phyloP scores from a whole-genome alignment of 2,888 invertebrate species.

The Thereva nobilitata region DNA sequence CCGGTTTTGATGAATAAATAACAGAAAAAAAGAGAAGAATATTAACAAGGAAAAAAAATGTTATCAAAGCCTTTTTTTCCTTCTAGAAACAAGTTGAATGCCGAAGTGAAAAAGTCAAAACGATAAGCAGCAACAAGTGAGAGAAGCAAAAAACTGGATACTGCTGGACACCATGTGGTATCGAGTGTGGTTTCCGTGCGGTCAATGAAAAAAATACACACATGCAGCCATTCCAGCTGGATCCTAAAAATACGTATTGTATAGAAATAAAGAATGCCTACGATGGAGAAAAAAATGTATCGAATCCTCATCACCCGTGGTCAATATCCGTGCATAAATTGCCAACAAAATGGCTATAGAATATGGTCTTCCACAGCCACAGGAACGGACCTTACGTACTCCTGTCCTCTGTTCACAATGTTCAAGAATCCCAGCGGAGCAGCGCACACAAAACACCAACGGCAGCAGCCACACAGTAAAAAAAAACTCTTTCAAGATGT shows the following conservation, averaged over 20 bases:
- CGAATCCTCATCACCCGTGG: constrained; percentile 18
- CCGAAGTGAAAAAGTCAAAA: constrained; percentile 34
- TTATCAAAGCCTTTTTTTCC: constrained; percentile 11
- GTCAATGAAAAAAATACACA: neutral
- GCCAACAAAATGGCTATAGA: neutral
- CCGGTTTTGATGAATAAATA: constrained; percentile 28
- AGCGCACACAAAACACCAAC: too few species aligned
- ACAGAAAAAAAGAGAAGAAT: constrained; percentile 16
- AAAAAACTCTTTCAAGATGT: too few species aligned
- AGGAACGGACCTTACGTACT: constrained; percentile 21
- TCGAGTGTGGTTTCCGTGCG: constrained; percentile 11
- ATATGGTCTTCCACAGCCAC: constrained; percentile 16
- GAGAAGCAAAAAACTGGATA: constrained; percentile 28
- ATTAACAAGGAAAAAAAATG: too few species aligned
- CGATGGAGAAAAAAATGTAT: neutral
- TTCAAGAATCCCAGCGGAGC: constrained; percentile 1
- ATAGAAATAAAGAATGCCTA: neutral
- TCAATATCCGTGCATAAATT: constrained; percentile 11
- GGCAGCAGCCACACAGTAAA: too few species aligned
- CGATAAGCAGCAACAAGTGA: constrained; percentile 14
- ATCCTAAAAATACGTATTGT: constrained; percentile 11
- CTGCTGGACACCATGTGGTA: constrained; percentile 18
- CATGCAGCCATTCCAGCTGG: neutral
- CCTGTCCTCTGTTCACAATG: neutral
- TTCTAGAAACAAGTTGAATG: constrained; percentile 28